Conservation (phyloP, 2,113 vertebrate species). For the Hoplias malabaricus region DNA sequence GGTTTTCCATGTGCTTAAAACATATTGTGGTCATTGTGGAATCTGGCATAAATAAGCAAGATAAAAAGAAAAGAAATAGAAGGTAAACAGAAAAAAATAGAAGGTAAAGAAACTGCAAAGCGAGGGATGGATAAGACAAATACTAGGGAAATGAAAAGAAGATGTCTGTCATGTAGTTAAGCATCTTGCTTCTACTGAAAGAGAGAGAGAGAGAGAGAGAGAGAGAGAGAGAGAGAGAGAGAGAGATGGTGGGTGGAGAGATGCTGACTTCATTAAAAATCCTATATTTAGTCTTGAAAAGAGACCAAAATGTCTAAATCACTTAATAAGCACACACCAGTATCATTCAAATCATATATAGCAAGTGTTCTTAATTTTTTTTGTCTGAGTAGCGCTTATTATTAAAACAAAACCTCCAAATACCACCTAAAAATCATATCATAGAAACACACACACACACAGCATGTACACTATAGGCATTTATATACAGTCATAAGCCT, state of each 20-base stretch:
- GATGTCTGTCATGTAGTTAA: constrained; percentile 21
- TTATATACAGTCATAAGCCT: no score
- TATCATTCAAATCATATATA: background rate
- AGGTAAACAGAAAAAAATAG: background rate
- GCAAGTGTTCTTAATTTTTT: no score
- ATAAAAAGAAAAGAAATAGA: background rate
- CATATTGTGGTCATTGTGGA: background rate
- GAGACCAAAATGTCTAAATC: background rate
- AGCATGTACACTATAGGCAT: no score
- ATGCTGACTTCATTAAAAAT: background rate
- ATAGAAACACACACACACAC: no score
- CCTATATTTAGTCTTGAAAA: background rate
- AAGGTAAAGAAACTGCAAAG: constrained; percentile 14
- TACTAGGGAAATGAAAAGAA: background rate
- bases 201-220: background rate
- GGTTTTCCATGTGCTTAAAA: background rate
- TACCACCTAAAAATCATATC: no score
- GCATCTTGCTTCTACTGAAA: constrained; percentile 17
- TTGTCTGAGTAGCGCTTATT: no score
- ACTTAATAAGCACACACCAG: background rate
- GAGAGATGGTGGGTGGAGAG: no score
- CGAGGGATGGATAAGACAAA: background rate
- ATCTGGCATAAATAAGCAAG: background rate
- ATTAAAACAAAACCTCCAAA: no score
- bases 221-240: background rate